phyloP scores from a whole-genome alignment of 2,113 vertebrate genomes.

The Chiloscyllium plagiosum region DNA sequence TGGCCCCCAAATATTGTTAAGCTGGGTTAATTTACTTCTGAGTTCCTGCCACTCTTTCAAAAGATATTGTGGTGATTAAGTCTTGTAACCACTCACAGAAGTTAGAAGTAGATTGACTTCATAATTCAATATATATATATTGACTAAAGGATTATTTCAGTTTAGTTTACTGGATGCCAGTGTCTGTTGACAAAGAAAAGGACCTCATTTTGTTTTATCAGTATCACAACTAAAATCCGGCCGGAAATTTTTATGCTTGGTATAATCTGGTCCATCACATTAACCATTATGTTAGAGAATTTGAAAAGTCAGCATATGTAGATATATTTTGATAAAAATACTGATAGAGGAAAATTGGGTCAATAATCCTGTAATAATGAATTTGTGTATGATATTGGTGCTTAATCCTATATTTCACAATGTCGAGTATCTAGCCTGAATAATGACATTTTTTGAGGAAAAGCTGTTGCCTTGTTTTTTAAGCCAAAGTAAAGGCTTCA shows the following conservation, averaged over 20 bases:
- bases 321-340: not conserved
- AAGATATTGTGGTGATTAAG: not conserved
- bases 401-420: not conserved
- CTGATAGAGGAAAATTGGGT: not conserved
- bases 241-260: not conserved
- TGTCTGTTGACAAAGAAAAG: not conserved
- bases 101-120: conserved; percentile 15
- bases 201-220: not conserved
- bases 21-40: not conserved
- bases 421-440: not conserved
- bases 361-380: not conserved
- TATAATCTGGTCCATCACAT: not conserved
- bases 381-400: not conserved
- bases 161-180: not conserved
- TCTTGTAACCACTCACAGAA: not conserved
- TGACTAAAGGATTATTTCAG: not conserved
- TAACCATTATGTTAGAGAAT: too few species aligned
- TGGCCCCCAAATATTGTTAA: conserved; percentile 12
- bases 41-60: conserved; percentile 1
- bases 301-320: not conserved
- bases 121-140: conserved; percentile 22
- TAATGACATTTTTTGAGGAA: not conserved
- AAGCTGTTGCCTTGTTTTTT: not conserved
- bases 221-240: not conserved
- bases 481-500: not conserved